Evolutionary conservation across 2,888 invertebrate genomes (phyloP).

Genomic region (Argyra leucocephala): DNA sequence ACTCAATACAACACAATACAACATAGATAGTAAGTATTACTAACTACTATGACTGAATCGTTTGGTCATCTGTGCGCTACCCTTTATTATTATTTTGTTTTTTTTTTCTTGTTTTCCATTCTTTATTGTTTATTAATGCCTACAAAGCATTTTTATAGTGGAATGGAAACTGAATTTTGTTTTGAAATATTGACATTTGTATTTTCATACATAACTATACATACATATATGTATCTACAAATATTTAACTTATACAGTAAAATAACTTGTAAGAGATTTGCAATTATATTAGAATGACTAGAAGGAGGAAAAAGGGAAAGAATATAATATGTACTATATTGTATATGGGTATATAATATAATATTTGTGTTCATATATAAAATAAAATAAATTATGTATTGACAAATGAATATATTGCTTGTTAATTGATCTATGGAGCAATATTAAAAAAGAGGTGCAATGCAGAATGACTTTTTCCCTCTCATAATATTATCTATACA

Average conservation of each 20-base stretch:
- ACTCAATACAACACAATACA: too few relatives aligned
- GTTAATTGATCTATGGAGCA: conserved; percentile 42
- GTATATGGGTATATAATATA: conserved; percentile 44
- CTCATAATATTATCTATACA: neutral
- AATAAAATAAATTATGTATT: conserved; percentile 38
- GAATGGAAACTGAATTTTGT: neutral
- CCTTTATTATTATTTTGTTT: neutral
- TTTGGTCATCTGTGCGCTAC: neutral
- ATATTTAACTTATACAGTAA: neutral
- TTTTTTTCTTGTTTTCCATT: neutral
- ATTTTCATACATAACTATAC: neutral
- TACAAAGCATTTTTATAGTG: neutral
- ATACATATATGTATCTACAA: neutral
- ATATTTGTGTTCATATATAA: conserved; percentile 35
- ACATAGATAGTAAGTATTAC: too few relatives aligned
- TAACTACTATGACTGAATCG: too few relatives aligned
- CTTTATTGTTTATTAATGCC: conserved; percentile 4
- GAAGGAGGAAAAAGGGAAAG: neutral
- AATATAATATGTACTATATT: conserved; percentile 32
- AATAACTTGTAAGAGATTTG: conserved; percentile 1
- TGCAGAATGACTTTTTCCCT: conserved; percentile 13
- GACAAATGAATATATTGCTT: conserved; percentile 44
- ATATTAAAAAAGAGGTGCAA: conserved; percentile 19
- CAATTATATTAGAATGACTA: neutral
- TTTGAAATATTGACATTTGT: too few relatives aligned